Percentiles rank a stretch among this genome's conserved stretches.
Evolutionary conservation across 2,888 invertebrate genomes (phyloP).

Genomic region (Tanypteryx hageni): DNA sequence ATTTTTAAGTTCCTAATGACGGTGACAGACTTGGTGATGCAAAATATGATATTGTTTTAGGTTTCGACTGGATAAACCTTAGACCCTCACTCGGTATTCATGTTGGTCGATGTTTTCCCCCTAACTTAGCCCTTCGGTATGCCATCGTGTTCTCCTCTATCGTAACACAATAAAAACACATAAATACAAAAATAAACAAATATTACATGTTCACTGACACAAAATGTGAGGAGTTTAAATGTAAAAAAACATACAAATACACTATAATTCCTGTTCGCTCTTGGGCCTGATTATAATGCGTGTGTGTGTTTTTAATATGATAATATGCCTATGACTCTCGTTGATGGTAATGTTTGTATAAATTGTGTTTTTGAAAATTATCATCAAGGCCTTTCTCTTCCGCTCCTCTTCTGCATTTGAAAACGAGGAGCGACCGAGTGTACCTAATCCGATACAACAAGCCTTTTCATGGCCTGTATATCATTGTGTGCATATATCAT

Average conservation of each 20-base stretch:
- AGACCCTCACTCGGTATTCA: background rate
- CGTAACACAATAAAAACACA: conserved; percentile 21
- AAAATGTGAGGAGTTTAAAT: conserved; percentile 45
- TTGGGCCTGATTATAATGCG: conserved; percentile 62
- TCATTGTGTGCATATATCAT: conserved; percentile 65
- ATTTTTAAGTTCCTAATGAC: conserved; percentile 32
- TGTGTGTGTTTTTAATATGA: conserved; percentile 63
- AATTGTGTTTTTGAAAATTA: conserved; percentile 62
- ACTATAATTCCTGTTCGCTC: conserved; percentile 60
- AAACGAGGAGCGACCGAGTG: conserved; percentile 58
- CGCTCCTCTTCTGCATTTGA: conserved; percentile 59
- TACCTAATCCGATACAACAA: conserved; percentile 63
- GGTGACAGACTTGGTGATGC: background rate
- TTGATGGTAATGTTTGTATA: conserved; percentile 64
- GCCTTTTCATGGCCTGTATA: conserved; percentile 65
- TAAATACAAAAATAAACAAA: conserved; percentile 37
- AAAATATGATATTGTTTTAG: background rate
- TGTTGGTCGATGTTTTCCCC: background rate
- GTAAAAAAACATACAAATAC: conserved; percentile 46
- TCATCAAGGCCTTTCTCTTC: conserved; percentile 57
- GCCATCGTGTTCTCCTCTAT: conserved; percentile 24
- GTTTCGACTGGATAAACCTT: background rate
- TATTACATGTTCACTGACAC: conserved; percentile 46
- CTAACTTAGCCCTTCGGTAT: background rate
- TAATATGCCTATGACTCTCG: conserved; percentile 61